Percentiles rank a stretch among this genome's conserved stretches.
Evolutionary conservation across 2,113 vertebrate genomes (phyloP).

Genomic region (Lamprologus ornatipinnis): DNA sequence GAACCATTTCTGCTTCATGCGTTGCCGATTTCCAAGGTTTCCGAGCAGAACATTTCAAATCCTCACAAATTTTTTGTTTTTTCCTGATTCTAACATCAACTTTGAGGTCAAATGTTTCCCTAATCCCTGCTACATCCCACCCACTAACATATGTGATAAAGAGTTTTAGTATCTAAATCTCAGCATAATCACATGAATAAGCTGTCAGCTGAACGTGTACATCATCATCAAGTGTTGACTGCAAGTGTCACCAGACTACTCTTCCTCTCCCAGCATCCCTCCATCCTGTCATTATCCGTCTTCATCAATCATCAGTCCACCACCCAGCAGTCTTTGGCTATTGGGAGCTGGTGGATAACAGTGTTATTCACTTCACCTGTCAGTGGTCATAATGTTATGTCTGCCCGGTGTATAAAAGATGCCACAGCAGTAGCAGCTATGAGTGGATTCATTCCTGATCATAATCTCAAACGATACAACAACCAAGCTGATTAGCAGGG

Average conservation of each 20-base stretch:
- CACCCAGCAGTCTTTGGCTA: no score
- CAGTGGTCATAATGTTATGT: no score
- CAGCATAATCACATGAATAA: background rate
- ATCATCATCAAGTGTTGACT: background rate
- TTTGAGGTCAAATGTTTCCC: background rate
- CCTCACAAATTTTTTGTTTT: background rate
- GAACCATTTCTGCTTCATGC: background rate
- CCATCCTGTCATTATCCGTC: no score
- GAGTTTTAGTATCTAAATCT: background rate
- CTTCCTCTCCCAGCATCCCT: no score
- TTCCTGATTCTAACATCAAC: background rate
- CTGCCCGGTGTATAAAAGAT: no score
- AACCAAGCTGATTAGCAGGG: background rate
- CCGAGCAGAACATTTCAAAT: background rate
- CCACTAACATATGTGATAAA: background rate
- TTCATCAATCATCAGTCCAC: no score
- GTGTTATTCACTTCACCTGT: no score
- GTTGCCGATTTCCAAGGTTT: background rate
- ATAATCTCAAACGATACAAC: background rate
- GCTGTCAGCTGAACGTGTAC: background rate
- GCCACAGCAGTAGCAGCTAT: background rate
- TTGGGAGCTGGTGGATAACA: no score
- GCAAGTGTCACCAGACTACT: background rate
- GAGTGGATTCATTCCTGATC: background rate
- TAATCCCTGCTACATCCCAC: background rate